Percentiles rank a stretch among this genome's conserved stretches.
Evolutionary conservation across 2,888 invertebrate genomes (phyloP).

Genomic region (Cantharis rufa): DNA sequence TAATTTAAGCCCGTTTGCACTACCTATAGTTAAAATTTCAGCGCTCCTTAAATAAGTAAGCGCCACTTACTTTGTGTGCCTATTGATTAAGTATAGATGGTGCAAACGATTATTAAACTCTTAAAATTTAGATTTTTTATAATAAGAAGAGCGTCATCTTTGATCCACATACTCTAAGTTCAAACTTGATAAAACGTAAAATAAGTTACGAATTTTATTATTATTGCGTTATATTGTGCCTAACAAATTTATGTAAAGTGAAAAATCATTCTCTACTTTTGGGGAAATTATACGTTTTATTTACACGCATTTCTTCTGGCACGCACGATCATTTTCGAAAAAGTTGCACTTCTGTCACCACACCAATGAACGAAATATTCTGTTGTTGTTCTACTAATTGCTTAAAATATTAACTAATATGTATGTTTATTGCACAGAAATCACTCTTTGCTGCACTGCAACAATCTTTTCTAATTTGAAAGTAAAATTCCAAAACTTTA

Average conservation of each 20-base stretch:
- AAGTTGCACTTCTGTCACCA: background rate
- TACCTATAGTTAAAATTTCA: too few species aligned
- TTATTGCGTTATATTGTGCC: background rate
- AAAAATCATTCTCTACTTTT: background rate
- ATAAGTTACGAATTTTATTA: background rate
- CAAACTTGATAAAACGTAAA: background rate
- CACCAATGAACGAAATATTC: background rate
- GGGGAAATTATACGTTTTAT: background rate
- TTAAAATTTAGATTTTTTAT: too few species aligned
- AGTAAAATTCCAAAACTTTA: background rate
- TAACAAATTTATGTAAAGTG: background rate
- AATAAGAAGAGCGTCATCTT: background rate
- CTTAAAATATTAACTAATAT: background rate
- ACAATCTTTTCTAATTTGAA: background rate
- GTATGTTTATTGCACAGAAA: background rate
- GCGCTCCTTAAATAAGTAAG: too few species aligned
- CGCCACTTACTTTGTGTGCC: too few species aligned
- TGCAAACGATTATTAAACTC: too few species aligned
- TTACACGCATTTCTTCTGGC: background rate
- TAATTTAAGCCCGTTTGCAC: background rate
- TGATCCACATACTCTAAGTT: background rate
- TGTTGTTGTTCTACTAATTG: background rate
- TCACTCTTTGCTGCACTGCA: background rate
- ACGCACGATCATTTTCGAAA: background rate
- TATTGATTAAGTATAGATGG: too few species aligned